phyloP scores from a whole-genome alignment of 2,797 vertebrate genomes.

The Poeciliopsis infans region DNA sequence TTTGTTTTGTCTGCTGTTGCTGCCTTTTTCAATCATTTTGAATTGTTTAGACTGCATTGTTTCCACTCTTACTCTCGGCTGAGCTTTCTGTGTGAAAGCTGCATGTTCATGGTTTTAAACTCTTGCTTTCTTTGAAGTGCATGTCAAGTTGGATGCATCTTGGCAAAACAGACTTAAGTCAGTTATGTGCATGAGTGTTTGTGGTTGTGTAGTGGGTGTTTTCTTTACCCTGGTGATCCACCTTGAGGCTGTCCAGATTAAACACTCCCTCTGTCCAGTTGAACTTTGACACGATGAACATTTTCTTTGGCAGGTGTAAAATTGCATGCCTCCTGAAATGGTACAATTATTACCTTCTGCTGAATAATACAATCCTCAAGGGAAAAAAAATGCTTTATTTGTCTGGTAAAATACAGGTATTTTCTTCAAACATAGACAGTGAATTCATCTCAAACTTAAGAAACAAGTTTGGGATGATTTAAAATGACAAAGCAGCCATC shows the following conservation, averaged over 20 bases:
- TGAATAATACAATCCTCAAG: not conserved
- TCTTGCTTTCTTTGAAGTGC: not conserved
- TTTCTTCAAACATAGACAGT: not conserved
- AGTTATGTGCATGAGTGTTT: not conserved
- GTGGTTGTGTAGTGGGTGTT: not conserved
- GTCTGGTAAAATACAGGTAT: not conserved
- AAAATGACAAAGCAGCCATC: not conserved
- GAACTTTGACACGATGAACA: not conserved
- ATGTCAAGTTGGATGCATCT: not conserved
- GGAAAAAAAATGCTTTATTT: not conserved
- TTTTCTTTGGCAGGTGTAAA: not conserved
- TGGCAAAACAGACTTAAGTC: not conserved
- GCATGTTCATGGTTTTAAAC: not conserved
- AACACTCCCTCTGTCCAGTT: not conserved
- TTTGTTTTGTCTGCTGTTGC: not conserved
- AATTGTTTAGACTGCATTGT: not conserved
- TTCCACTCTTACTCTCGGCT: not conserved
- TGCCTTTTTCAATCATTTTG: constrained; percentile 20
- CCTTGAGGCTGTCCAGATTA: not conserved
- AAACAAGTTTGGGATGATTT: not conserved
- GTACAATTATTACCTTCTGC: not conserved
- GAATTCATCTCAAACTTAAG: not conserved
- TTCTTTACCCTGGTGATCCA: not conserved
- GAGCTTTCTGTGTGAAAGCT: not conserved
- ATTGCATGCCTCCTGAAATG: not conserved